phyloP scores from a whole-genome alignment of 2,797 vertebrate species.

The Cheirogaleus major region DNA sequence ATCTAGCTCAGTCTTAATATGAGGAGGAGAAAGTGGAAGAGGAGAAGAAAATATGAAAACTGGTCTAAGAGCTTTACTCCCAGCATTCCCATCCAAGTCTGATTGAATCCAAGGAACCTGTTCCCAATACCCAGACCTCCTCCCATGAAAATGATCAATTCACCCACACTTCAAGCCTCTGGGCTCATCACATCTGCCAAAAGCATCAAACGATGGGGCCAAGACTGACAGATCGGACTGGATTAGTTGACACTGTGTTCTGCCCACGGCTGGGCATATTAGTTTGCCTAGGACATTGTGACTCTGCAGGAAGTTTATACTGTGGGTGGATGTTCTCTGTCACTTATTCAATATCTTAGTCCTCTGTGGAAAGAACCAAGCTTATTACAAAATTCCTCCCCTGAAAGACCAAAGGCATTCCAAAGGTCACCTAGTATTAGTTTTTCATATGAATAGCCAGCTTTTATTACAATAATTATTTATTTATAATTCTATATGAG shows the following conservation, averaged over 20 bases:
- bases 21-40: neutral
- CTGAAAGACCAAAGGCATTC: constrained; percentile 51
- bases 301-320: neutral
- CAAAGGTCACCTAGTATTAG: neutral
- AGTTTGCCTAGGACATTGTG: neutral
- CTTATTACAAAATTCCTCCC: constrained; percentile 30
- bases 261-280: neutral
- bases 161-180: neutral
- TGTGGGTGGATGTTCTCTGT: neutral
- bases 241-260: neutral
- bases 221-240: neutral
- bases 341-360: neutral
- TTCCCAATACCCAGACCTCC: neutral
- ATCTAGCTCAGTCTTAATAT: neutral
- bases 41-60: neutral
- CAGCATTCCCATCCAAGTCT: neutral
- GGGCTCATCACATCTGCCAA: constrained; percentile 12
- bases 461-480: neutral
- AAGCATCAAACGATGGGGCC: neutral
- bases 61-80: neutral
- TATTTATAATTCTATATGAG: neutral
- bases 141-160: constrained; percentile 10
- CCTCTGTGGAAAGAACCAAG: neutral
- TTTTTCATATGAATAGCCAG: neutral
- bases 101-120: neutral